phyloP scores from a whole-genome alignment of 2,888 invertebrate species.

The Eueremaeus valkanovi region DNA sequence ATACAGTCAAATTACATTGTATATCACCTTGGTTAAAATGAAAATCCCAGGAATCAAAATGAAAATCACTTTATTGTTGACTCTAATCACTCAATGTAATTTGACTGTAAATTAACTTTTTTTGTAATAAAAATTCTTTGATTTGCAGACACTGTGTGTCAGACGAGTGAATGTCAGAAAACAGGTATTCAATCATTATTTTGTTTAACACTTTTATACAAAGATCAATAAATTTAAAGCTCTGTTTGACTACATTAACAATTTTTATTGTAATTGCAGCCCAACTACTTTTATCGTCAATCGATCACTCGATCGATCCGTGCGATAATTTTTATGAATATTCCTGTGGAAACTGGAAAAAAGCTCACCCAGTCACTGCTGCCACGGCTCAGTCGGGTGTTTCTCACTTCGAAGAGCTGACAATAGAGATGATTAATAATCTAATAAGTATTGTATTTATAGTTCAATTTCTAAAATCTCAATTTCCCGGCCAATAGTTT shows the following conservation, averaged over 20 bases:
- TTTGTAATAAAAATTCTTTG: neutral
- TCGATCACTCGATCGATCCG: neutral
- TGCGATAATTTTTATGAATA: conserved; percentile 29
- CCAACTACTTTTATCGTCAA: neutral
- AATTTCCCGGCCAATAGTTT: neutral
- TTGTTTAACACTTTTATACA: neutral
- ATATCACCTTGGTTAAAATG: too few species aligned
- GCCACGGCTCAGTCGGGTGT: neutral
- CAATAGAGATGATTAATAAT: neutral
- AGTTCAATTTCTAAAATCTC: neutral
- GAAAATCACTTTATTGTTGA: too few species aligned
- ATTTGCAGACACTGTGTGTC: neutral
- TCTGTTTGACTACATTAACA: too few species aligned
- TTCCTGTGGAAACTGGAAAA: conserved; percentile 16
- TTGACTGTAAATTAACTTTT: neutral
- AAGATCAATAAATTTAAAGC: too few species aligned
- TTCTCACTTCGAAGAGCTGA: neutral
- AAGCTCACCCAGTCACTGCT: neutral
- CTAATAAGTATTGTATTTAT: neutral
- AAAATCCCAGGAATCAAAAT: too few species aligned
- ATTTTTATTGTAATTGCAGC: neutral
- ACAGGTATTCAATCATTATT: neutral
- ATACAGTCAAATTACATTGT: neutral
- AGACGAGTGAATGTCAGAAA: neutral
- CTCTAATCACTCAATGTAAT: neutral